Conservation (phyloP, 2,888 invertebrate species). For the Diloba caeruleocephala region DNA sequence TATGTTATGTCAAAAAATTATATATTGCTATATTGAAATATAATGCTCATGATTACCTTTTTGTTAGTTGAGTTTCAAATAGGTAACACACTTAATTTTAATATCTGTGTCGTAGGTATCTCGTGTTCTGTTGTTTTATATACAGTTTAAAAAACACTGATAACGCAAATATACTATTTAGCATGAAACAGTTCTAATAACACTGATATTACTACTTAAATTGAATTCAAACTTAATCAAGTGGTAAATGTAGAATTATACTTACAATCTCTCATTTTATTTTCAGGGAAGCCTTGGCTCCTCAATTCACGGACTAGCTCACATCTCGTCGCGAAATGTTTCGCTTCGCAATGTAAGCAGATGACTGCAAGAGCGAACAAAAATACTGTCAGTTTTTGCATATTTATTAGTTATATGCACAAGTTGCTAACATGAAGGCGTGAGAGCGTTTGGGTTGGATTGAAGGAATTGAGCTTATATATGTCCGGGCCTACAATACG, state of each 20-base stretch:
- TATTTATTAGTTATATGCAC: constrained; percentile 22
- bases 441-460: constrained; percentile 20
- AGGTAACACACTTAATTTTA: no score
- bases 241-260: constrained; percentile 1
- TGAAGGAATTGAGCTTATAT: constrained; percentile 29
- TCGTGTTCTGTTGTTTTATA: no score
- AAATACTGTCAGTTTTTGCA: constrained; percentile 36
- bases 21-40: no score
- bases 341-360: constrained; percentile 51
- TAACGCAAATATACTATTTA: no score
- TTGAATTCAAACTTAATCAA: no score
- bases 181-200: no score
- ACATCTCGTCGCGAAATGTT: constrained; percentile 63
- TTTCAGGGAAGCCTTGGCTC: constrained; percentile 69
- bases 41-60: no score
- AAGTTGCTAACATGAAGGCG: constrained; percentile 12
- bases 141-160: no score
- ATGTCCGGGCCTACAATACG: not conserved
- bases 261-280: constrained; percentile 72
- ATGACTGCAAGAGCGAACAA: constrained; percentile 37
- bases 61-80: no score
- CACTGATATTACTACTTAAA: no score
- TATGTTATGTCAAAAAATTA: no score
- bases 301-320: constrained; percentile 66
- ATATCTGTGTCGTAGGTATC: no score